These are phyloP conservation scores for Crotalus horridus DNA, from an alignment of 2,113 vertebrate species.

Conservation along the genomic window DNA sequence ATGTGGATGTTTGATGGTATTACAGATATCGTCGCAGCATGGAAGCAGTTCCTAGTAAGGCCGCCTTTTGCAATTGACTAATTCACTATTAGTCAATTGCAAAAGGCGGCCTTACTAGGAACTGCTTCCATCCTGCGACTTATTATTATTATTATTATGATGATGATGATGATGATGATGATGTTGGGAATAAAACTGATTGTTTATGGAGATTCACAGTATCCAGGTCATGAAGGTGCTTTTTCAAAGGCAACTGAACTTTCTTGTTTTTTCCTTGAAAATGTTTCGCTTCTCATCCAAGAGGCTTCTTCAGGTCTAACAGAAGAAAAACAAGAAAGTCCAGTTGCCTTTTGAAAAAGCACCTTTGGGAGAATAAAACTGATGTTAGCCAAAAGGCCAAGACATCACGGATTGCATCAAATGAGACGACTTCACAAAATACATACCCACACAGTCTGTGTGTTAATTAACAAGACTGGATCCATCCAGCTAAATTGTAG, in stretches of 20 bases:
- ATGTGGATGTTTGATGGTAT: too few species aligned
- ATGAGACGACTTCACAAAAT: neutral
- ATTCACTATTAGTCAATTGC: too few species aligned
- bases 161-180: too few species aligned
- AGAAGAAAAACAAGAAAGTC: neutral
- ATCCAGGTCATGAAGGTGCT: neutral
- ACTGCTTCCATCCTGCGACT: too few species aligned
- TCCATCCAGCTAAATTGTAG: neutral
- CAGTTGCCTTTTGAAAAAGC: neutral
- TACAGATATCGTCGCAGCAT: too few species aligned
- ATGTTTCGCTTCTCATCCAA: neutral
- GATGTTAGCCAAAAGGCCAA: neutral
- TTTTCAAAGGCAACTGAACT: neutral
- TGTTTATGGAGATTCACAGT: neutral
- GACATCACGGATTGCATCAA: neutral
- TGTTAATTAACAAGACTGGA: neutral
- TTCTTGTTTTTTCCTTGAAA: neutral
- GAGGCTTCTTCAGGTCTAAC: neutral
- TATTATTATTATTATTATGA: too few species aligned
- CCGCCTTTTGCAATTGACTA: too few species aligned
- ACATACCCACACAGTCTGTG: neutral
- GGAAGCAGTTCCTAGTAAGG: too few species aligned
- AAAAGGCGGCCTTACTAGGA: too few species aligned
- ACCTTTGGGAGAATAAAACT: neutral
- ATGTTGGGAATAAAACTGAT: neutral